These are phyloP conservation scores for Nettapus auritus DNA, from an alignment of 2,113 vertebrate species.

Conservation along the genomic window DNA sequence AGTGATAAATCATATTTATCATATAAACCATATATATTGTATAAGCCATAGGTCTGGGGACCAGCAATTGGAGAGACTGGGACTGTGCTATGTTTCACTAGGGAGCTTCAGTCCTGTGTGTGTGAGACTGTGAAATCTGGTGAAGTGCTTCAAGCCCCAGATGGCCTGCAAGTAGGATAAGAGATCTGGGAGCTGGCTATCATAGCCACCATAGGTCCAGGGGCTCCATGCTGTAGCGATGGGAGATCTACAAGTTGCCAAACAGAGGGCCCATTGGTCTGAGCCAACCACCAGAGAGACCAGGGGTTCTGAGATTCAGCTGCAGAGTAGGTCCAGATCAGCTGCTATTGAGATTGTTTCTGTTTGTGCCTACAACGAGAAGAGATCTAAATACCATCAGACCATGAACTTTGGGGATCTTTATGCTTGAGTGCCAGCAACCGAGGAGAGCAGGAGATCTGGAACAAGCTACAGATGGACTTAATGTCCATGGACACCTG, in stretches of 20 bases:
- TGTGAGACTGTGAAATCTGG: not conserved
- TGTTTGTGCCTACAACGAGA: not conserved
- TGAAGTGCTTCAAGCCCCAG: not conserved
- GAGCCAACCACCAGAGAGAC: too few species aligned
- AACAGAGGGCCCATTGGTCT: not conserved
- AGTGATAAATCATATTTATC: not conserved
- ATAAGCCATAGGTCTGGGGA: not conserved
- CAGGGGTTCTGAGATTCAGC: not conserved
- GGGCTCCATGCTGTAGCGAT: not conserved
- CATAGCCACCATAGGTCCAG: not conserved
- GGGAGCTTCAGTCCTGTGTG: not conserved
- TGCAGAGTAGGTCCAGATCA: not conserved
- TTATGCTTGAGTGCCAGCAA: not conserved
- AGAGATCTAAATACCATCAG: not conserved
- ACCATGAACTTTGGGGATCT: not conserved
- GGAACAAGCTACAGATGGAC: not conserved
- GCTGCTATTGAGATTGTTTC: not conserved
- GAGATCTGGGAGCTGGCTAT: not conserved
- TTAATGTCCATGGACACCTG: not conserved
- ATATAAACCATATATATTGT: not conserved
- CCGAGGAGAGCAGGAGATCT: not conserved
- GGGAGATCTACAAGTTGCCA: not conserved
- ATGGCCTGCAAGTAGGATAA: not conserved
- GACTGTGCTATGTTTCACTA: not conserved
- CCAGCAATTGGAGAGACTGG: not conserved